These are phyloP conservation scores for Hyles vespertilio DNA, from an alignment of 1,140 invertebrate species.

Conservation along the genomic window DNA sequence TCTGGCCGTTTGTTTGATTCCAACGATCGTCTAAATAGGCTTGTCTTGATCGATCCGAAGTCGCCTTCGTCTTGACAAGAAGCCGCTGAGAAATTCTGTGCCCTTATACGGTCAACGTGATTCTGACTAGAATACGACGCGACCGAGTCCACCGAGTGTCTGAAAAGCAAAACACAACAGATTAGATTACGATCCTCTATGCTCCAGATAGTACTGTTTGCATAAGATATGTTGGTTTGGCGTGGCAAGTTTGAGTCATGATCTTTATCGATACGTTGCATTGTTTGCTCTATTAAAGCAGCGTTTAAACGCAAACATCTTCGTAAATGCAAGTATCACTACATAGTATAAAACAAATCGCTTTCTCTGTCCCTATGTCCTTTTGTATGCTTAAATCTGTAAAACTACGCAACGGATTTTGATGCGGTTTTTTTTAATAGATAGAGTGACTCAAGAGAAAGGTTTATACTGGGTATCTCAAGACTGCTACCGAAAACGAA, in stretches of 20 bases:
- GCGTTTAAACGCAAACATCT: too few relatives aligned
- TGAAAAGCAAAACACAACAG: conserved; percentile 55
- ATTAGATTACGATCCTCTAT: conserved; percentile 49
- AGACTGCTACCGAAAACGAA: too few relatives aligned
- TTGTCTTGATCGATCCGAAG: conserved; percentile 69
- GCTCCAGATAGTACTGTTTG: conserved; percentile 47
- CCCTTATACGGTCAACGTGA: conserved; percentile 76
- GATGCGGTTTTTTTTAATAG: too few relatives aligned
- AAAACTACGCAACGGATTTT: too few relatives aligned
- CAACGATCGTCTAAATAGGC: conserved; percentile 67
- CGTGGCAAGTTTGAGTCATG: conserved; percentile 31
- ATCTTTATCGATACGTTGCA: conserved; percentile 20
- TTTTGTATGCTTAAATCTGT: too few relatives aligned
- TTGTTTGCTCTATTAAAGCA: too few relatives aligned
- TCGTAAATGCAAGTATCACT: too few relatives aligned
- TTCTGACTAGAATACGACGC: conserved; percentile 76
- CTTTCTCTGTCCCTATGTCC: too few relatives aligned
- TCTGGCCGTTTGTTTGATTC: conserved; percentile 66
- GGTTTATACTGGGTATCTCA: too few relatives aligned
- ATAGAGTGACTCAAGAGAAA: too few relatives aligned
- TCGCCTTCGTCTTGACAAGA: conserved; percentile 70
- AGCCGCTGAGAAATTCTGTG: conserved; percentile 71
- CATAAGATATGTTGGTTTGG: conserved; percentile 35
- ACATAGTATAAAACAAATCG: too few relatives aligned
- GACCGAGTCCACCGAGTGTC: conserved; percentile 76